Evolutionary conservation across 64 coral and sea anemone genomes (phyloP).

Genomic region (Stylophora pistillata): DNA sequence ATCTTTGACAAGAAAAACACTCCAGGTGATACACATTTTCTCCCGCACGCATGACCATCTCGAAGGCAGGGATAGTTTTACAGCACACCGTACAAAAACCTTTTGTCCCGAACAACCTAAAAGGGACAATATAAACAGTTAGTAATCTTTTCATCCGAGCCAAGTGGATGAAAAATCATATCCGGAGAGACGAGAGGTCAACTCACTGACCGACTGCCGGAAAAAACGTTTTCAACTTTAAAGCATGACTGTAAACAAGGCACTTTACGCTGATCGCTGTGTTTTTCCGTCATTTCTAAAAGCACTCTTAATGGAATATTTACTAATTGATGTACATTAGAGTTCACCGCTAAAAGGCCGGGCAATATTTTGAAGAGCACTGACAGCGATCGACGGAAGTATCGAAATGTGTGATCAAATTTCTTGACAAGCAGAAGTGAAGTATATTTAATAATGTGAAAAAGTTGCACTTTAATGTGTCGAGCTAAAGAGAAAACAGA

Average conservation of each 20-base stretch:
- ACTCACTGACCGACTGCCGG: background rate
- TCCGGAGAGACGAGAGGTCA: conserved; percentile 17
- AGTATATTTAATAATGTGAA: conserved; percentile 35
- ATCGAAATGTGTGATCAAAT: conserved; percentile 18
- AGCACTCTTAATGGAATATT: conserved; percentile 18
- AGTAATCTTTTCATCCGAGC: background rate
- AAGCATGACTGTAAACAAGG: background rate
- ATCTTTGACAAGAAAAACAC: conserved; percentile 96
- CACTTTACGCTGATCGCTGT: background rate
- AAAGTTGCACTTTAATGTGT: conserved; percentile 14
- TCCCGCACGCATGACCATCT: conserved; percentile 97
- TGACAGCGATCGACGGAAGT: conserved; percentile 42
- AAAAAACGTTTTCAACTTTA: conserved; percentile 2
- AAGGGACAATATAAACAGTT: conserved; percentile 46
- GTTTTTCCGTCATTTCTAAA: background rate
- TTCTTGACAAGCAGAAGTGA: conserved; percentile 24
- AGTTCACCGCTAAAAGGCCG: conserved; percentile 11
- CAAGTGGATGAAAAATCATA: background rate
- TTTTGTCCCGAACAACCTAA: conserved; percentile 89
- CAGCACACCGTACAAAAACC: conserved; percentile 94
- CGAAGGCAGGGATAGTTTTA: conserved; percentile 96
- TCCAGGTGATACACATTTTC: conserved; percentile 98
- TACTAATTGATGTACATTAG: conserved; percentile 19
- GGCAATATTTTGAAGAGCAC: conserved; percentile 3
- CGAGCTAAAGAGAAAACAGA: background rate